Evolutionary conservation across 1,140 invertebrate genomes (phyloP).

Genomic region (Euwallacea fornicatus): DNA sequence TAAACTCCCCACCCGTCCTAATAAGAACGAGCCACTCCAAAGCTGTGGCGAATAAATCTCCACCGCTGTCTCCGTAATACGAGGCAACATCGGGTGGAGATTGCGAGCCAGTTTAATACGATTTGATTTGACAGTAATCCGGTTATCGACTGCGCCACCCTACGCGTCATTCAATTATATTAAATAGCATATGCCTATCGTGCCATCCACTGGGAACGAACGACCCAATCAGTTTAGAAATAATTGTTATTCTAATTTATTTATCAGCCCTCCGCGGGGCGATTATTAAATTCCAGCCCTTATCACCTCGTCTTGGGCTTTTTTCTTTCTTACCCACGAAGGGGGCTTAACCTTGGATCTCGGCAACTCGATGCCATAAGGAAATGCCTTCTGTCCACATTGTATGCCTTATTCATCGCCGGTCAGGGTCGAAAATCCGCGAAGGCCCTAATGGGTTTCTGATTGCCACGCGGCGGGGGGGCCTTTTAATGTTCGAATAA

Average conservation of each 20-base stretch:
- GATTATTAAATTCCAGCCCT: too few relatives aligned
- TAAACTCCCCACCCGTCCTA: not conserved
- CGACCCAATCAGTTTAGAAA: constrained; percentile 41
- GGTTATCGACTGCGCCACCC: constrained; percentile 54
- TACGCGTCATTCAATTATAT: constrained; percentile 49
- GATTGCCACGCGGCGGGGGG: constrained; percentile 17
- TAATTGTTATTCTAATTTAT: constrained; percentile 42
- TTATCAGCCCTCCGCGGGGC: not conserved
- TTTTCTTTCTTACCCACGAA: too few relatives aligned
- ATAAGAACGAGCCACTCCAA: constrained; percentile 2
- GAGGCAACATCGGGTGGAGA: constrained; percentile 45
- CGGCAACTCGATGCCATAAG: too few relatives aligned
- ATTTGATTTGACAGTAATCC: constrained; percentile 56
- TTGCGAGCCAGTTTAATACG: constrained; percentile 51
- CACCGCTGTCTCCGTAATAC: constrained; percentile 17
- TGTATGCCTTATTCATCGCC: too few relatives aligned
- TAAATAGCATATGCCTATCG: constrained; percentile 46
- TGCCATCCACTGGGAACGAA: constrained; percentile 36
- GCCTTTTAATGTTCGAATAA: constrained; percentile 12
- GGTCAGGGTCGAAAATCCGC: constrained; percentile 40
- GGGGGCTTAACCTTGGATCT: too few relatives aligned
- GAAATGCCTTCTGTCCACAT: too few relatives aligned
- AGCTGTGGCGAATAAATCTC: constrained; percentile 9
- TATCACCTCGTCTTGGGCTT: too few relatives aligned
- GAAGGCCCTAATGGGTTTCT: constrained; percentile 40